These are phyloP conservation scores for Oceanodroma leucorhoa DNA, from an alignment of 2,797 vertebrate species.

Conservation along the genomic window DNA sequence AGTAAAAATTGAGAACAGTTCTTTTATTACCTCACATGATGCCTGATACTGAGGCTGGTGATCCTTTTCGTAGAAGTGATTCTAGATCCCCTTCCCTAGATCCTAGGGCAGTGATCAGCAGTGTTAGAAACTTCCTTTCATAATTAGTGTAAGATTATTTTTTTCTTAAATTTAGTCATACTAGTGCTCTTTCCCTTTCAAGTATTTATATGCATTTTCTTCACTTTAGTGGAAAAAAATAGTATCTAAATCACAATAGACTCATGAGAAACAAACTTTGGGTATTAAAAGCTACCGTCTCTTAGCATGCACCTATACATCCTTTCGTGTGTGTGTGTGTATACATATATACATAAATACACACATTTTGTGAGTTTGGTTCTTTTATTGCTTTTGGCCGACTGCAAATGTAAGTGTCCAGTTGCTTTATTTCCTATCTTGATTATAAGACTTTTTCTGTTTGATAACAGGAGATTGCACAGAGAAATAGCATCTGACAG, in stretches of 20 bases:
- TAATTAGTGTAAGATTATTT: not conserved
- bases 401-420: not conserved
- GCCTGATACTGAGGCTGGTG: not conserved
- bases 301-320: not conserved
- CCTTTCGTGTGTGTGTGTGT: accelerated
- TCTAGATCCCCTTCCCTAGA: not conserved
- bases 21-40: not conserved
- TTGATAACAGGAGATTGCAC: not conserved
- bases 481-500: not conserved
- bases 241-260: not conserved
- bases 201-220: not conserved
- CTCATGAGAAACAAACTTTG: not conserved
- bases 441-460: not conserved
- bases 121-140: not conserved
- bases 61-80: not conserved
- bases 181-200: not conserved
- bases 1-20: not conserved
- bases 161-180: not conserved
- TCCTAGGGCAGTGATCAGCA: not conserved
- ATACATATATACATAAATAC: accelerated
- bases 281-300: not conserved
- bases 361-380: not conserved
- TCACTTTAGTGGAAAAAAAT: not conserved
- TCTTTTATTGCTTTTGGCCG: not conserved
- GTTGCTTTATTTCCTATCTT: not conserved